phyloP scores from a whole-genome alignment of 2,113 vertebrate species.

The Lipotes vexillifer region DNA sequence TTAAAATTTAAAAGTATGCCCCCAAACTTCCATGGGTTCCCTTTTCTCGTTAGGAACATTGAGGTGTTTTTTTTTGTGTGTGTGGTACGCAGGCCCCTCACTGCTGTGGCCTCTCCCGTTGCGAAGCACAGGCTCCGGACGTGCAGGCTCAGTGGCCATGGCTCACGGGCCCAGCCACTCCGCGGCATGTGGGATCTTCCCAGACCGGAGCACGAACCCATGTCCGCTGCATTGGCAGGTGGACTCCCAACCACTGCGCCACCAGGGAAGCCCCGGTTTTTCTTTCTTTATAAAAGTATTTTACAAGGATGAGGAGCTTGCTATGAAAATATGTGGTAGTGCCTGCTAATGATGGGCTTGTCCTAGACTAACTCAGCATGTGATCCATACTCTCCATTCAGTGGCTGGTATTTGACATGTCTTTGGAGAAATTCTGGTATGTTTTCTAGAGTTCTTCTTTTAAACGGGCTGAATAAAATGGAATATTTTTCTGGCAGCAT shows the following conservation, averaged over 20 bases:
- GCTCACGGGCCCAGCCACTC: too few relatives aligned
- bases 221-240: too few relatives aligned
- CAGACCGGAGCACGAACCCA: too few relatives aligned
- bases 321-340: not conserved
- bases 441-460: slow-evolving; percentile 9
- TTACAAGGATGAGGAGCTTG: not conserved
- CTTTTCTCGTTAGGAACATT: not conserved
- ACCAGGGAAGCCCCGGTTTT: not conserved
- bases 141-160: too few relatives aligned
- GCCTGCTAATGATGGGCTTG: not conserved
- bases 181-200: too few relatives aligned
- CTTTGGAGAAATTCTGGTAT: not conserved
- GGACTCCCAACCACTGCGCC: too few relatives aligned
- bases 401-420: not conserved
- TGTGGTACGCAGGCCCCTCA: too few relatives aligned
- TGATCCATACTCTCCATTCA: not conserved
- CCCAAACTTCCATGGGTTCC: not conserved
- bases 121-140: too few relatives aligned
- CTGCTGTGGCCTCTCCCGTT: too few relatives aligned
- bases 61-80: not conserved
- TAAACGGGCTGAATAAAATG: not conserved
- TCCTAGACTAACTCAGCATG: not conserved
- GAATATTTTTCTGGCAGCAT: slow-evolving; percentile 13
- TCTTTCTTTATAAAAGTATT: not conserved
- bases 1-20: not conserved